These are phyloP conservation scores for Tenthredo notha DNA, from an alignment of 2,888 invertebrate genomes.

Conservation along the genomic window DNA sequence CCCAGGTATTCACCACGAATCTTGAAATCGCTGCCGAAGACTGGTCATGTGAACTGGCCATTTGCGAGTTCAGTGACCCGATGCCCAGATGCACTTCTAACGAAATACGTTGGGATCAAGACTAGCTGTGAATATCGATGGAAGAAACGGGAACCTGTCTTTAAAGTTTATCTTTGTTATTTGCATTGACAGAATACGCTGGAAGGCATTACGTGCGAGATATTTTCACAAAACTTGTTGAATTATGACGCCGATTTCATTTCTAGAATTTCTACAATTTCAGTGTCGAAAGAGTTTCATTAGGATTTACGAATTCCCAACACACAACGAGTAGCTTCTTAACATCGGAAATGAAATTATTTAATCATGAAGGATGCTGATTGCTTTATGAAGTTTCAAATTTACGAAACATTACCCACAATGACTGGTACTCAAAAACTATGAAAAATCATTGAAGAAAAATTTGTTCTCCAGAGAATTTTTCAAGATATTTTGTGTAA, in stretches of 20 bases:
- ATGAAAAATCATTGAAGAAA: neutral
- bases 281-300: neutral
- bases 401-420: no score
- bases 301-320: no score
- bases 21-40: slow-evolving; percentile 9
- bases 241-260: neutral
- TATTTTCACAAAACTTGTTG: slow-evolving; percentile 3
- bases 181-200: neutral
- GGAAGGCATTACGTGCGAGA: neutral
- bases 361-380: no score
- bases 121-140: neutral
- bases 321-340: no score
- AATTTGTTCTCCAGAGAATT: neutral
- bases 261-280: neutral
- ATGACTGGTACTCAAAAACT: neutral
- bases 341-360: no score
- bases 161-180: neutral
- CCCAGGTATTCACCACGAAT: slow-evolving; percentile 4
- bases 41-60: neutral
- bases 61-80: neutral
- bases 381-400: no score
- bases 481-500: neutral
- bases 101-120: neutral
- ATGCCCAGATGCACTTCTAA: neutral
- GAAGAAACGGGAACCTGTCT: neutral